phyloP scores from a whole-genome alignment of 2,113 vertebrate species.

The Isichthys henryi region DNA sequence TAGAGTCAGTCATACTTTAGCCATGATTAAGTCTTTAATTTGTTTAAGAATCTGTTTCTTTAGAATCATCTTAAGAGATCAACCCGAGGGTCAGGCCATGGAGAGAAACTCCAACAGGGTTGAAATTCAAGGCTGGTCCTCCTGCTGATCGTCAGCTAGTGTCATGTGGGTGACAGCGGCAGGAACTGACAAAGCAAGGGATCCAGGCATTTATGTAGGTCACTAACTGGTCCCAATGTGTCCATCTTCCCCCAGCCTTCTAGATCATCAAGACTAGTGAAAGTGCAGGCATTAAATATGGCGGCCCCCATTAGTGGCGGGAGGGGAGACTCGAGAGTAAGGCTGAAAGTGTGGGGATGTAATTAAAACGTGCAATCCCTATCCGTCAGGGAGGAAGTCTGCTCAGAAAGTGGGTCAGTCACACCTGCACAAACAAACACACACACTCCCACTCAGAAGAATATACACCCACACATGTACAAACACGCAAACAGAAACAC shows the following conservation, averaged over 20 bases:
- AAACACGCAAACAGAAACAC: background rate
- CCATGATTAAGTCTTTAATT: background rate
- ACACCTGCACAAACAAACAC: background rate
- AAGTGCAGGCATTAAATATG: background rate
- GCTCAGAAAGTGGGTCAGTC: background rate
- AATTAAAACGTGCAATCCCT: background rate
- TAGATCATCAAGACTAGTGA: background rate
- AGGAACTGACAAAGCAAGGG: background rate
- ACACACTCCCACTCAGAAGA: background rate
- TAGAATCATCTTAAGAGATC: constrained; percentile 6
- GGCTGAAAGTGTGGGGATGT: background rate
- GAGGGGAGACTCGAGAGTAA: background rate
- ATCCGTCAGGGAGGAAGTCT: background rate
- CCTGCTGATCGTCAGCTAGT: background rate
- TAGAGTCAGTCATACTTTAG: background rate
- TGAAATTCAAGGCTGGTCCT: background rate
- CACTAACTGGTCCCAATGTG: background rate
- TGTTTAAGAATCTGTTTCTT: background rate
- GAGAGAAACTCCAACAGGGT: background rate
- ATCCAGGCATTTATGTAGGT: background rate
- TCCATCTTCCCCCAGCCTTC: background rate
- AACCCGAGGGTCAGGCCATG: background rate
- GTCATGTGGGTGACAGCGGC: background rate
- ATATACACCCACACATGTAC: background rate
- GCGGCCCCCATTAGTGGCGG: background rate